A percentile compares a stretch with the other conserved stretches of the same genome.
Conservation (phyloP, 2,113 vertebrate genomes). For the Corythornis vintsioides region DNA sequence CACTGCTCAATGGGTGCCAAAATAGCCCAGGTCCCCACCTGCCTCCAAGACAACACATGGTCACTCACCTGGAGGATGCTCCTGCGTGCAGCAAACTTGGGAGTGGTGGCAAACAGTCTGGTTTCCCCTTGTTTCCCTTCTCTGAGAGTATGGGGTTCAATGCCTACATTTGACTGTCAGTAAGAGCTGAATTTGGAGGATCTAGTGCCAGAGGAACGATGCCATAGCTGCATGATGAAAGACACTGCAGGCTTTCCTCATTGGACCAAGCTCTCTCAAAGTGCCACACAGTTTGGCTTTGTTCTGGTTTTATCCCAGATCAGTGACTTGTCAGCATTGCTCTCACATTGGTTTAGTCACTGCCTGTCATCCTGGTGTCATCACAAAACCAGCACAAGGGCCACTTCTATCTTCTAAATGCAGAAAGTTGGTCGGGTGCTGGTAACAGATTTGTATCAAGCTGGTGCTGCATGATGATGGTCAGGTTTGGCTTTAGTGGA, state of each 20-base stretch:
- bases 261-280: not conserved
- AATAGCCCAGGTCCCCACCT: accelerated
- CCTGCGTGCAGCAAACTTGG: no score
- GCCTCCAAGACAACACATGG: not conserved
- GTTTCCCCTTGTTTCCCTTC: not conserved
- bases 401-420: not conserved
- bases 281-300: not conserved
- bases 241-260: not conserved
- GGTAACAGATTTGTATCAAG: not conserved
- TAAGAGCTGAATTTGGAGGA: not conserved
- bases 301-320: not conserved
- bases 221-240: not conserved
- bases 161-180: accelerated
- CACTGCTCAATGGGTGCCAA: not conserved
- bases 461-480: not conserved
- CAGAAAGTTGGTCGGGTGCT: not conserved
- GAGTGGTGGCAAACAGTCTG: not conserved
- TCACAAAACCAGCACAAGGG: not conserved
- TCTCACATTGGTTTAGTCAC: no score
- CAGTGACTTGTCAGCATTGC: not conserved
- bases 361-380: not conserved
- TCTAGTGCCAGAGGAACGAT: not conserved
- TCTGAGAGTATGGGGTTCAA: not conserved
- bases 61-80: no score
- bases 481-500: not conserved